Base-by-base conservation (phyloP, 2,797 vertebrate genomes). In the Ctenopoma kingsleyae region DNA sequence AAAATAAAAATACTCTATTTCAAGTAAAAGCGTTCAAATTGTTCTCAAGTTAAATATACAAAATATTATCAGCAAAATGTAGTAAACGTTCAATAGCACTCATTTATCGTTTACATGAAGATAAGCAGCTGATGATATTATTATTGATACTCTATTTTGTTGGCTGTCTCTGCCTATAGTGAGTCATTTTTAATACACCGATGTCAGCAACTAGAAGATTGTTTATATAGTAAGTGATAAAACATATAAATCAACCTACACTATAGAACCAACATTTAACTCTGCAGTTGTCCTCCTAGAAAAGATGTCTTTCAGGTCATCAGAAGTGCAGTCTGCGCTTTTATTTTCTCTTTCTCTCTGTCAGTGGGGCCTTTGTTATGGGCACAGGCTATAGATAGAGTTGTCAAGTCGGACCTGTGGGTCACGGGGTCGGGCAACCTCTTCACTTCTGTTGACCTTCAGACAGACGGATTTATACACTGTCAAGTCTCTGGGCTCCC, bases 401-500 rank as follows among this genome's bases (percentile, higher is more conserved):
- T 84, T 90, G 92, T 94, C 94, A 94, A 89, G 75, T 56, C 40
- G 78, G 85, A 91, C 86, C 71, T 66, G 69, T 19, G 64, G 92
- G 91, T 93, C 88, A 70, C 2, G 4, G 76, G 94, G 92, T 94
- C 83, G 65, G n/a, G 70, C 68, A 87, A 88, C 87, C 92, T 92
- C 90, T 94, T 92, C 92, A 91, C 89, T 90, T 89, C 74, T 79
- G 90, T 94, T 94, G 93, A 95, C 94, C 94, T 93, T 91, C 89
- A 93, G 86, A 90, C 92, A 91, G 86, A 91, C 92, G 85, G 82
- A 94, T 94, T 93, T 90, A 93, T 93, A 82, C 86, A 77, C 88
- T 87, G 91, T 92, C 91, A 92, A 72, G 76, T 57, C 60, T 43
- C 44, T 3, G 27, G 9, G 54, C 80, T 69, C 49, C 82, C 52